Percentiles rank a stretch among this genome's conserved stretches.
phyloP scores from a whole-genome alignment of 1,140 invertebrate species.

The Diprion similis region DNA sequence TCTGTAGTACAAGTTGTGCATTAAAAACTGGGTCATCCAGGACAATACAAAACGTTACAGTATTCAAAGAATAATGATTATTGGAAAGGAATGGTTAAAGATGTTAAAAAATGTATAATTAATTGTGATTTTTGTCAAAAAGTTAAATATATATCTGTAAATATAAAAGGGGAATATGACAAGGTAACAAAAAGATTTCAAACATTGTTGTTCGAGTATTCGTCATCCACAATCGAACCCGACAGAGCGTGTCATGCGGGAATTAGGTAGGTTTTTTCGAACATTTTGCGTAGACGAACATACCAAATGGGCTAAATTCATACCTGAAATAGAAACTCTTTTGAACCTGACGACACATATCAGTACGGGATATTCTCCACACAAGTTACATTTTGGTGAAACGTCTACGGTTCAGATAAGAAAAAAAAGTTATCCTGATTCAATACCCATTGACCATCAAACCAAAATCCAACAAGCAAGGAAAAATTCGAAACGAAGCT shows the following conservation, averaged over 20 bases:
- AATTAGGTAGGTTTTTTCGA: slow-evolving; percentile 39
- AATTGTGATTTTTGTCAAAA: slow-evolving; percentile 25
- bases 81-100: slow-evolving; percentile 24
- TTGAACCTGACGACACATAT: slow-evolving; percentile 46
- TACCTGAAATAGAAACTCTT: slow-evolving; percentile 33
- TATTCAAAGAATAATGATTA: slow-evolving; percentile 33
- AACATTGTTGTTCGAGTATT: slow-evolving; percentile 26
- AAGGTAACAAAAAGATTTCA: slow-evolving; percentile 27
- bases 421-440: neutral
- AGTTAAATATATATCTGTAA: neutral
- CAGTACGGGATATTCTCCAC: slow-evolving; percentile 42
- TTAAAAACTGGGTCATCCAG: slow-evolving; percentile 38
- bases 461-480: neutral
- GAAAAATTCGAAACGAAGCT: neutral
- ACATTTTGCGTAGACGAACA: slow-evolving; percentile 32
- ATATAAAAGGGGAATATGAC: slow-evolving; percentile 2
- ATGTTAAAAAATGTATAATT: slow-evolving; percentile 25
- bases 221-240: slow-evolving; percentile 26
- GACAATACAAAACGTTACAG: slow-evolving; percentile 34
- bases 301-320: slow-evolving; percentile 21
- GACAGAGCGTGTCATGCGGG: slow-evolving; percentile 30
- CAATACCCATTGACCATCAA: neutral
- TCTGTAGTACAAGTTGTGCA: slow-evolving; percentile 21
- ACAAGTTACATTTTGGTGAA: slow-evolving; percentile 42
- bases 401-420: slow-evolving; percentile 23